Evolutionary conservation across 2,113 vertebrate genomes (phyloP).

Genomic region (Paracanthobrama guichenoti): DNA sequence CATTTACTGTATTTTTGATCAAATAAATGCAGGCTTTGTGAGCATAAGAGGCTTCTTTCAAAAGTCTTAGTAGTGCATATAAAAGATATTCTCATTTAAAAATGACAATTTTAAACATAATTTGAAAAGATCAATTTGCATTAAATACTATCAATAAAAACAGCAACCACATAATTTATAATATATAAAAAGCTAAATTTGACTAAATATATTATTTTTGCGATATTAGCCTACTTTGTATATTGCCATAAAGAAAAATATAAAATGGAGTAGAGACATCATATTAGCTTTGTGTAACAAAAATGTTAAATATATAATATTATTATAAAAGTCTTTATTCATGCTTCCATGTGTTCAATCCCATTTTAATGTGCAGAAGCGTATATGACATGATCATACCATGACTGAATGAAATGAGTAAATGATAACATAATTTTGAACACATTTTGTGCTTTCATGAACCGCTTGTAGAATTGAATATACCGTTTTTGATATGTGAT

Average conservation of each 20-base stretch:
- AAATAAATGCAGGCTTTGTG: too few relatives aligned
- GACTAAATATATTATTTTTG: background rate
- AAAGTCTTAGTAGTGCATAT: too few relatives aligned
- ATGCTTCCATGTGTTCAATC: background rate
- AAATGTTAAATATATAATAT: background rate
- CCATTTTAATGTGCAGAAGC: background rate
- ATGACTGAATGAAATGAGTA: background rate
- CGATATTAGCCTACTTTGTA: background rate
- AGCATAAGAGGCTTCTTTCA: too few relatives aligned
- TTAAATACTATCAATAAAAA: background rate
- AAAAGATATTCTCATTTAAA: too few relatives aligned
- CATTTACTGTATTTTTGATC: too few relatives aligned
- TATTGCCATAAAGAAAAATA: background rate
- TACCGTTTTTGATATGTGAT: background rate
- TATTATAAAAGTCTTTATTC: background rate
- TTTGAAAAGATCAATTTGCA: background rate
- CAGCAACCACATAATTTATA: too few relatives aligned
- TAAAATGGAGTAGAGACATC: background rate
- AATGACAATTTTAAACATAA: background rate
- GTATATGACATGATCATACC: background rate
- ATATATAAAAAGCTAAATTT: background rate
- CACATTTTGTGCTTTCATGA: background rate
- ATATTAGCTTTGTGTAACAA: background rate
- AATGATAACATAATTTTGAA: background rate
- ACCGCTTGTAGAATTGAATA: background rate